Evolutionary conservation across 1,140 invertebrate species (phyloP).

Genomic region (Zaprionus nigranus): DNA sequence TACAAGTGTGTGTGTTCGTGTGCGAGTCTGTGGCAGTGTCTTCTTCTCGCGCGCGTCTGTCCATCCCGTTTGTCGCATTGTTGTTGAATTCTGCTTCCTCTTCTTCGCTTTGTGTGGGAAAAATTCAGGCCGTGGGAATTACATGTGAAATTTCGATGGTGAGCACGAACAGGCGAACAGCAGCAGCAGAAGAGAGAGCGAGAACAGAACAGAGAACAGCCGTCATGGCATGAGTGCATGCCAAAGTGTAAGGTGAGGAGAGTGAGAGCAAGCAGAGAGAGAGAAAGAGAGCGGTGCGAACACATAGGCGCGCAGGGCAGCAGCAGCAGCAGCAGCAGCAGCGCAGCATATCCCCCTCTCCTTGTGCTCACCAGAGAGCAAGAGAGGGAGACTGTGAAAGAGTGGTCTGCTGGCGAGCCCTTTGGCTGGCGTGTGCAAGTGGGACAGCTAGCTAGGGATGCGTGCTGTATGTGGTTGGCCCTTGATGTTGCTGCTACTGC

Average conservation of each 20-base stretch:
- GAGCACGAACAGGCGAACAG: slow-evolving; percentile 81
- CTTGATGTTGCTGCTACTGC: slow-evolving; percentile 64
- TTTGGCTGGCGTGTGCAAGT: slow-evolving; percentile 19
- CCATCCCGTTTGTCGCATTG: slow-evolving; percentile 55
- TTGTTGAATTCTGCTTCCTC: slow-evolving; percentile 73
- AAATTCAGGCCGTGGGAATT: slow-evolving; percentile 85
- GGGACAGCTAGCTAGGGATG: slow-evolving; percentile 10
- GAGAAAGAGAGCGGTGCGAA: slow-evolving; percentile 1
- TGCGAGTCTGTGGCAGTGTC: slow-evolving; percentile 23
- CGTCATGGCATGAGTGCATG: slow-evolving; percentile 2
- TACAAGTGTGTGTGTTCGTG: slow-evolving; percentile 43
- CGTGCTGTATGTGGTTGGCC: slow-evolving; percentile 25
- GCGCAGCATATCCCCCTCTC: slow-evolving; percentile 1
- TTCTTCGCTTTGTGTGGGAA: slow-evolving; percentile 79
- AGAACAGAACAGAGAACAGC: slow-evolving; percentile 52
- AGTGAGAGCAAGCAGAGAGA: slow-evolving; percentile 16
- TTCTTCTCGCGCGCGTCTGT: slow-evolving; percentile 39
- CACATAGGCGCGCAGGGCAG: slow-evolving; percentile 35
- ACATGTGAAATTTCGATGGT: slow-evolving; percentile 84
- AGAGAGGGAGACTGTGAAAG: slow-evolving; percentile 4
- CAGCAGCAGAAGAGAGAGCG: slow-evolving; percentile 13
- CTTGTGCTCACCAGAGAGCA: not conserved
- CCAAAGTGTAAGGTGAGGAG: slow-evolving; percentile 7
- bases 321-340: not conserved
- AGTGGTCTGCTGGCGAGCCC: slow-evolving; percentile 9